Evolutionary conservation across 2,888 invertebrate species (phyloP).

Genomic region (Drosophila meridiana): DNA sequence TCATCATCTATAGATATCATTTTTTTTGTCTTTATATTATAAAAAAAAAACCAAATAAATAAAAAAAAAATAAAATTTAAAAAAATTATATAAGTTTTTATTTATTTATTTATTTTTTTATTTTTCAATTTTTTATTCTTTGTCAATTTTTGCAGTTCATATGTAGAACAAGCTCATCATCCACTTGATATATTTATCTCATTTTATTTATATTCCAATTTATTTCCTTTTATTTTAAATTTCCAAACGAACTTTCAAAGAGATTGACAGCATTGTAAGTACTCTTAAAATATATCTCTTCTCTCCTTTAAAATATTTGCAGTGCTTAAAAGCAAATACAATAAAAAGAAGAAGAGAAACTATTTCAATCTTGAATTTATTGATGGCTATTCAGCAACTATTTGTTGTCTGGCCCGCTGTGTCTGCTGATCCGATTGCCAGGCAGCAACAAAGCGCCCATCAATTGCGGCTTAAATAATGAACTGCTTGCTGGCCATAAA

Average conservation of each 20-base stretch:
- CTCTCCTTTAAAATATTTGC: not conserved
- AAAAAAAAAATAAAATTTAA: too few relatives aligned
- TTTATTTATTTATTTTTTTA: too few relatives aligned
- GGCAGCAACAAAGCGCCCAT: conserved; percentile 38
- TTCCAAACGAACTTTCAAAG: not conserved
- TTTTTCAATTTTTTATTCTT: too few relatives aligned
- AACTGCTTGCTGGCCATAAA: conserved; percentile 70
- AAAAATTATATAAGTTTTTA: too few relatives aligned
- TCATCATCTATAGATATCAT: not conserved
- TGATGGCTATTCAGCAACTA: conserved; percentile 3
- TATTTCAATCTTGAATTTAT: not conserved
- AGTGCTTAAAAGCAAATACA: not conserved
- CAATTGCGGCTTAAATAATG: conserved; percentile 65
- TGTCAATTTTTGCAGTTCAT: not conserved
- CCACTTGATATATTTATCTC: not conserved
- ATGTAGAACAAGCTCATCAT: not conserved
- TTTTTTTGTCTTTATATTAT: too few relatives aligned
- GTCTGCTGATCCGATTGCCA: conserved; percentile 11
- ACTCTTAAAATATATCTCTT: not conserved
- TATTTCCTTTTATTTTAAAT: too few relatives aligned
- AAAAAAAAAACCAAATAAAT: too few relatives aligned
- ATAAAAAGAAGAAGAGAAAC: not conserved
- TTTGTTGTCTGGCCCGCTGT: conserved; percentile 6
- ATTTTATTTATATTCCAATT: too few relatives aligned
- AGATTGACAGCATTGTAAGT: not conserved